phyloP scores from a whole-genome alignment of 2,888 invertebrate genomes.

The Plebejus anna region DNA sequence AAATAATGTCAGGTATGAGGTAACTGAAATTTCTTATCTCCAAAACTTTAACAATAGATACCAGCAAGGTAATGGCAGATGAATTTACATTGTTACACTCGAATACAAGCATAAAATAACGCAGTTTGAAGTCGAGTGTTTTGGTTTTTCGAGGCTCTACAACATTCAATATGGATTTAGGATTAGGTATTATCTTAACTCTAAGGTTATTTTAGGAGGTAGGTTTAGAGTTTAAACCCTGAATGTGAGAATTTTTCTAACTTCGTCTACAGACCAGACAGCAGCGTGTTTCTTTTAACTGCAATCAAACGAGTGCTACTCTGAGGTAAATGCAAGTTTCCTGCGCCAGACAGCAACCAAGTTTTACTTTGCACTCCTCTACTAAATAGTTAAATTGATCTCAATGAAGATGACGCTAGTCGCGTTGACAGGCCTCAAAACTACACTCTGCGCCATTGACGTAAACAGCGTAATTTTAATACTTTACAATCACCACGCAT shows the following conservation, averaged over 20 bases:
- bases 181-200: no score
- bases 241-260: neutral
- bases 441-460: slow-evolving; percentile 14
- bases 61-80: neutral
- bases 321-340: slow-evolving; percentile 1
- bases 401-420: slow-evolving; percentile 19
- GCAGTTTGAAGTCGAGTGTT: no score
- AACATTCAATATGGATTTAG: no score
- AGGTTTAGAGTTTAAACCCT: no score
- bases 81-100: neutral
- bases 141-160: no score
- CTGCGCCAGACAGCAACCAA: neutral
- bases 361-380: slow-evolving; percentile 3
- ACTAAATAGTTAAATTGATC: slow-evolving; percentile 15
- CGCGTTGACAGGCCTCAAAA: neutral
- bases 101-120: no score
- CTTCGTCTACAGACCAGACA: no score
- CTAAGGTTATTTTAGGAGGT: no score
- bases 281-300: neutral
- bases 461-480: slow-evolving; percentile 4
- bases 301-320: neutral
- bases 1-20: neutral
- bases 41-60: neutral
- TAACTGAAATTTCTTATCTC: neutral
- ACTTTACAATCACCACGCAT: neutral